These are phyloP conservation scores for Bathybates hornii DNA, from an alignment of 2,113 vertebrate species.

Conservation along the genomic window DNA sequence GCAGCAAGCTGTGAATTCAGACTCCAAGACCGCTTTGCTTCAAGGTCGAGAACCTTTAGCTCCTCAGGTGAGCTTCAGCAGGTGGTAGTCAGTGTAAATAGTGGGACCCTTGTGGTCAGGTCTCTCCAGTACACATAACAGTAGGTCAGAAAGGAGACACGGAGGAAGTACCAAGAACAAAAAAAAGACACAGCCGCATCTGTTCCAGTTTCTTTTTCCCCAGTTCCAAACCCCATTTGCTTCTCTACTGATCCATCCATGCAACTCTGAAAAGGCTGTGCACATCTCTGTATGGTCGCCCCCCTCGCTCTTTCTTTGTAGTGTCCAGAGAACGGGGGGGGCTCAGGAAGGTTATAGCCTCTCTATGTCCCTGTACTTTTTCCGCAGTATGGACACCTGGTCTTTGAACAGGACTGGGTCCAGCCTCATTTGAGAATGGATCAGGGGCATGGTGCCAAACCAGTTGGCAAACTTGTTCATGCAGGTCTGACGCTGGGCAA, in stretches of 20 bases:
- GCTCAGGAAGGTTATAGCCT: constrained; percentile 80
- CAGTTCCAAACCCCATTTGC: neutral
- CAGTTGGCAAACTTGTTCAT: constrained; percentile 99
- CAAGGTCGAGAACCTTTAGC: neutral
- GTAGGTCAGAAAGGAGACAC: neutral
- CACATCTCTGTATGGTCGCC: neutral
- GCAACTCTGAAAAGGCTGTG: neutral
- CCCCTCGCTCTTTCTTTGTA: constrained; percentile 1
- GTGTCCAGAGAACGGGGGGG: constrained; percentile 23
- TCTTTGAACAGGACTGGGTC: constrained; percentile 99
- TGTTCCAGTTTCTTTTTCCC: neutral
- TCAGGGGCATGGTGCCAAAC: constrained; percentile 99
- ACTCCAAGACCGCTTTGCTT: neutral
- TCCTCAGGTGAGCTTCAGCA: neutral
- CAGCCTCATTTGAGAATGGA: constrained; percentile 97
- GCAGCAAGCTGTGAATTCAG: neutral
- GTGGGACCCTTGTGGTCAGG: neutral
- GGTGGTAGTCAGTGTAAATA: neutral
- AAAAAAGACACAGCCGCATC: neutral
- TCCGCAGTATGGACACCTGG: constrained; percentile 96
- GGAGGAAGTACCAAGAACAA: neutral
- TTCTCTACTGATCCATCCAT: neutral
- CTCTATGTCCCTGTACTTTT: constrained; percentile 98
- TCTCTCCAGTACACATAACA: neutral
- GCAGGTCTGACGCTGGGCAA: constrained; percentile 98